Conservation (phyloP, 2,113 vertebrate species). For the Zosterops borbonicus region DNA sequence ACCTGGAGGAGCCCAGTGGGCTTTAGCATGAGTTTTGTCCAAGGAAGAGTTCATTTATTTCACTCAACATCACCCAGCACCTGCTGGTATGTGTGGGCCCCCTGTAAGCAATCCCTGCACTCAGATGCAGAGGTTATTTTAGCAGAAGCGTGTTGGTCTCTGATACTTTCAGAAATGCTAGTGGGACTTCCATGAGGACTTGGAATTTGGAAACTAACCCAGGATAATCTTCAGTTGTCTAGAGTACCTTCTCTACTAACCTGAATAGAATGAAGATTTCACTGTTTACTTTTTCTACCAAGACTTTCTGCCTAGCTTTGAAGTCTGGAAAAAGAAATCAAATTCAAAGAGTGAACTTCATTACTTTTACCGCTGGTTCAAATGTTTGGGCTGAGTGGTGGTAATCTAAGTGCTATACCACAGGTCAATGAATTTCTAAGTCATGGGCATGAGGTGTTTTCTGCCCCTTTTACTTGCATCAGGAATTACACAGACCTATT, state of each 20-base stretch:
- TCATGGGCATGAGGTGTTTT: not conserved
- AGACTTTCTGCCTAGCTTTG: not conserved
- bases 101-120: accelerated
- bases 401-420: not conserved
- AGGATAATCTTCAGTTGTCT: not conserved
- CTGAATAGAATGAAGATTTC: not conserved
- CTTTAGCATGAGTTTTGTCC: accelerated
- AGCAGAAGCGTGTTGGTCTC: not conserved
- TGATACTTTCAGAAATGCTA: not conserved
- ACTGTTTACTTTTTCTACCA: not conserved
- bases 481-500: not conserved
- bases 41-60: not conserved
- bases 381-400: not conserved
- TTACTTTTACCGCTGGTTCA: not conserved
- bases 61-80: not conserved
- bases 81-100: accelerated
- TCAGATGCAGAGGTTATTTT: not conserved
- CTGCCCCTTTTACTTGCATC: not conserved
- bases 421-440: not conserved
- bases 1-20: not conserved
- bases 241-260: not conserved
- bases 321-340: not conserved
- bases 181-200: not conserved
- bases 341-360: not conserved
- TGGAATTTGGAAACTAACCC: not conserved